Evolutionary conservation across 2,888 invertebrate species (phyloP).

Genomic region (Agelastica alni): DNA sequence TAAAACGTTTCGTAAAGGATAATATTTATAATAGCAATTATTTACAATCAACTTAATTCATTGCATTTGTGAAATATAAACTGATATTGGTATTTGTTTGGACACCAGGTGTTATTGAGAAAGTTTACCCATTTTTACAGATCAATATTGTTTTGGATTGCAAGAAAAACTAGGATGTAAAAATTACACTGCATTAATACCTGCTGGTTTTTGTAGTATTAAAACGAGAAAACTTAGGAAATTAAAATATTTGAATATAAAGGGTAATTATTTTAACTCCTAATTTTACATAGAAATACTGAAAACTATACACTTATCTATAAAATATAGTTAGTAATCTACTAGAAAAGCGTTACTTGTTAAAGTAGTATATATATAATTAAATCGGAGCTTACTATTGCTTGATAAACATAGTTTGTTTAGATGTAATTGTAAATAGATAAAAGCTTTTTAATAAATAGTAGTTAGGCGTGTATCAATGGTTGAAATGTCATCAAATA

Average conservation of each 20-base stretch:
- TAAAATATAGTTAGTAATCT: too few species aligned
- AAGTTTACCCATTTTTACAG: too few species aligned
- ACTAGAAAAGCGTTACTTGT: not conserved
- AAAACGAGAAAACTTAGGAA: too few species aligned
- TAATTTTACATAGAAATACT: too few species aligned
- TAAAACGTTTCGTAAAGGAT: too few species aligned
- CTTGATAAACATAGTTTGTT: slow-evolving; percentile 15
- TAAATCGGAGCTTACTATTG: slow-evolving; percentile 8
- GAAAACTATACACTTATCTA: too few species aligned
- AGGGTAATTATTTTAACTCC: too few species aligned
- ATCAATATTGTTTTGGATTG: too few species aligned
- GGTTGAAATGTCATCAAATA: not conserved
- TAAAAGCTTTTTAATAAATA: slow-evolving; percentile 7
- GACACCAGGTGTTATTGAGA: not conserved
- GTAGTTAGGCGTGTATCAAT: not conserved
- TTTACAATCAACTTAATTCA: not conserved
- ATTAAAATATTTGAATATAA: too few species aligned
- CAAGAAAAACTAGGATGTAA: too few species aligned
- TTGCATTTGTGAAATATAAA: slow-evolving; percentile 5
- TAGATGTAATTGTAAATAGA: slow-evolving; percentile 16
- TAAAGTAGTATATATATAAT: not conserved
- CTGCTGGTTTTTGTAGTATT: too few species aligned
- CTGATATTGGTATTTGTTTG: slow-evolving; percentile 7
- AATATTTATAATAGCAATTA: not conserved
- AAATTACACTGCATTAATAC: too few species aligned